Percentiles rank a stretch among this genome's conserved stretches.
Evolutionary conservation across 2,888 invertebrate species (phyloP).

Genomic region (Amiota minor): DNA sequence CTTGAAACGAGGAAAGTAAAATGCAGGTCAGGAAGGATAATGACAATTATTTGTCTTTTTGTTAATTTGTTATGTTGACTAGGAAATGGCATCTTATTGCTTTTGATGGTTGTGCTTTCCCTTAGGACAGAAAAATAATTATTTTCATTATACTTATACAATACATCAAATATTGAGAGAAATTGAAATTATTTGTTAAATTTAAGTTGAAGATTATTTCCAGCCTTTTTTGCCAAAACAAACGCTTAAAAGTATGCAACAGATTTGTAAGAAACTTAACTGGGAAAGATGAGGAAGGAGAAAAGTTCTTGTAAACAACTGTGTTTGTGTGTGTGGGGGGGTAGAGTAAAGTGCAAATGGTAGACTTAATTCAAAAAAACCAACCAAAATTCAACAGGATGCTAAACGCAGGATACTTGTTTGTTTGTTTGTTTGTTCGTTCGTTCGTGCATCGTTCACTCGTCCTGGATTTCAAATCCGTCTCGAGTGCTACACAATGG

Average conservation of each 20-base stretch:
- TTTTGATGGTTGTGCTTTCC: too few relatives aligned
- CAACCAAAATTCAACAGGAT: not conserved
- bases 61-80: conserved; percentile 4
- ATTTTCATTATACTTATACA: too few relatives aligned
- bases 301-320: too few relatives aligned
- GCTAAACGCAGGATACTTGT: not conserved
- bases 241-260: conserved; percentile 16
- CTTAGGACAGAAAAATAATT: too few relatives aligned
- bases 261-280: conserved; percentile 1
- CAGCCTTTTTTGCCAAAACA: not conserved
- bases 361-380: too few relatives aligned
- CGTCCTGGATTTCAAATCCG: not conserved
- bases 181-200: not conserved
- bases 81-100: too few relatives aligned
- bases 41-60: not conserved
- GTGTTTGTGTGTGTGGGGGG: too few relatives aligned
- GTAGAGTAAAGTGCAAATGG: too few relatives aligned
- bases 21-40: too few relatives aligned
- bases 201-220: not conserved
- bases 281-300: not conserved
- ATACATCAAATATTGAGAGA: not conserved
- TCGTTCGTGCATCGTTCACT: not conserved
- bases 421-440: not conserved
- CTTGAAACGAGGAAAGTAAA: too few relatives aligned
- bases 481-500: conserved; percentile 21